Conservation (phyloP, 2,797 vertebrate genomes). For the Cossypha dichroa region DNA sequence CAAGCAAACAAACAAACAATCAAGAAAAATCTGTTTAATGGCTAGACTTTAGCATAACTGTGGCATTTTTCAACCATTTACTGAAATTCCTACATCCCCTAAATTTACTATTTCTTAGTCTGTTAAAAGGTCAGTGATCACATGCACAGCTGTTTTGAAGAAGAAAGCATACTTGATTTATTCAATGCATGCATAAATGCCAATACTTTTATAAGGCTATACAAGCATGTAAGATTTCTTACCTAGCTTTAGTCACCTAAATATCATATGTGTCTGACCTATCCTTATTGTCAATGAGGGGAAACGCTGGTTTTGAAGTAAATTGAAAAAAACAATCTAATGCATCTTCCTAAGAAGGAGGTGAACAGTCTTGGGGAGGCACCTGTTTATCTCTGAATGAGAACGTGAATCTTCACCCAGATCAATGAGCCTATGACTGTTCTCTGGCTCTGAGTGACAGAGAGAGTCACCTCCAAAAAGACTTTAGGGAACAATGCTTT, state of each 20-base stretch:
- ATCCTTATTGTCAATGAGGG: too few relatives aligned
- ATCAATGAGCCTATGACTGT: neutral
- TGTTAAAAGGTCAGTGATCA: neutral
- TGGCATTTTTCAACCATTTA: neutral
- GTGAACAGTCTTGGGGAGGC: neutral
- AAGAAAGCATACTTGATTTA: neutral
- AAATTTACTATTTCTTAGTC: neutral
- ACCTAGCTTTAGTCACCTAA: neutral
- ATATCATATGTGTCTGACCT: neutral
- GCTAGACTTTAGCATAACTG: neutral
- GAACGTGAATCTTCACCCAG: neutral
- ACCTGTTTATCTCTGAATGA: neutral
- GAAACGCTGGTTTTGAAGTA: neutral
- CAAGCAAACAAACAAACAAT: neutral
- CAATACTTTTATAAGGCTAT: neutral
- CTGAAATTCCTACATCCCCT: neutral
- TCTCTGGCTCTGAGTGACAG: neutral
- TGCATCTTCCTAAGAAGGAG: neutral
- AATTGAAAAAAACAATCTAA: neutral
- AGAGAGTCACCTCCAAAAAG: neutral
- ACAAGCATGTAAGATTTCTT: neutral
- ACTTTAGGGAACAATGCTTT: neutral
- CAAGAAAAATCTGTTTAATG: rapidly evolving
- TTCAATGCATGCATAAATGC: neutral
- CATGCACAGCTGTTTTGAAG: neutral